These are phyloP conservation scores for Trissoscelio sp. DNA, from an alignment of 2,888 invertebrate genomes.

Conservation along the genomic window DNA sequence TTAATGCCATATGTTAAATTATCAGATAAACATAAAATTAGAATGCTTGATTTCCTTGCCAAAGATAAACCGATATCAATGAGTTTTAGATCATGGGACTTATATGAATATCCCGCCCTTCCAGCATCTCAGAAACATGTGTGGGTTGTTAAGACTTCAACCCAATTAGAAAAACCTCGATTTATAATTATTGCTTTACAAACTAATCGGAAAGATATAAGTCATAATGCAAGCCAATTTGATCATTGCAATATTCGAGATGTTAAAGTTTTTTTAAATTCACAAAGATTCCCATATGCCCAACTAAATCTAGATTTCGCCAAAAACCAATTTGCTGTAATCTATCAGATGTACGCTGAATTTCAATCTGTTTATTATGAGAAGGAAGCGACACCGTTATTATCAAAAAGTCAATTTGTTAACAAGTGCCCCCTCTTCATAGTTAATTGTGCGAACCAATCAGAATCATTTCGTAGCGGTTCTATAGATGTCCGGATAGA, in stretches of 20 bases:
- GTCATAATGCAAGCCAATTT: constrained; percentile 60
- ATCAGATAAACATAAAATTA: constrained; percentile 14
- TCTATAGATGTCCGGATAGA: too few relatives aligned
- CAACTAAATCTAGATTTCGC: constrained; percentile 34
- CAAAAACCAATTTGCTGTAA: constrained; percentile 35
- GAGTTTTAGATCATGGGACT: constrained; percentile 30
- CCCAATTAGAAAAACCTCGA: constrained; percentile 25
- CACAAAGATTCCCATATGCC: constrained; percentile 17
- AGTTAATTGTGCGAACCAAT: too few relatives aligned
- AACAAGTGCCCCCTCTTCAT: too few relatives aligned
- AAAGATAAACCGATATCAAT: constrained; percentile 30
- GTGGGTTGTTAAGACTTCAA: constrained; percentile 27
- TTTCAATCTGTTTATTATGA: constrained; percentile 43
- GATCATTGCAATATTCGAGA: too few relatives aligned
- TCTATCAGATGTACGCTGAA: constrained; percentile 55
- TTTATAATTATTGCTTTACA: constrained; percentile 75
- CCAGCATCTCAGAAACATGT: constrained; percentile 1
- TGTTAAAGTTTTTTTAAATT: constrained; percentile 37
- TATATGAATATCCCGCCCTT: constrained; percentile 11
- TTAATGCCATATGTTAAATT: constrained; percentile 11
- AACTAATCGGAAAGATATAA: constrained; percentile 62
- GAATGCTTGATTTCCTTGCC: constrained; percentile 18
- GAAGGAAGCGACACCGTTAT: too few relatives aligned
- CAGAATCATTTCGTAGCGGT: too few relatives aligned
- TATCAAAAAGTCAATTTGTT: too few relatives aligned